These are phyloP conservation scores for Gonocerus acuteangulatus DNA, from an alignment of 2,888 invertebrate genomes.

Conservation along the genomic window DNA sequence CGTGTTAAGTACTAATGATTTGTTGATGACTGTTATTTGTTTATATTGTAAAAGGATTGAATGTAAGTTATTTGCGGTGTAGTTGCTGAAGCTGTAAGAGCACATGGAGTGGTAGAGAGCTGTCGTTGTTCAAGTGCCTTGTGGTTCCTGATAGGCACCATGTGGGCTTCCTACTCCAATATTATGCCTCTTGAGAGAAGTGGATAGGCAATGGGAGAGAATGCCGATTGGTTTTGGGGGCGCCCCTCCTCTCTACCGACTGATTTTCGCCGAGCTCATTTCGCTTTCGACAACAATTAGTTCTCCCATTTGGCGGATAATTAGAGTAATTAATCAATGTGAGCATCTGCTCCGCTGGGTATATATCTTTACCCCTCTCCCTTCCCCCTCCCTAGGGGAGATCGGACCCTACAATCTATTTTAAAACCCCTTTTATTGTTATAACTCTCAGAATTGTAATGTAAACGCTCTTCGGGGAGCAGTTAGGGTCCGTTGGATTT, in stretches of 20 bases:
- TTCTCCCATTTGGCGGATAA: conserved; percentile 42
- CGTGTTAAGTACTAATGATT: too few species aligned
- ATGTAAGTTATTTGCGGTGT: too few species aligned
- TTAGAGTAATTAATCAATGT: conserved; percentile 51
- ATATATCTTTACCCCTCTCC: neutral
- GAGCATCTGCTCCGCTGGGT: conserved; percentile 17
- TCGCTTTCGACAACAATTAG: conserved; percentile 35
- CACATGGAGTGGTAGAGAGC: too few species aligned
- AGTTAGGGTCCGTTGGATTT: neutral
- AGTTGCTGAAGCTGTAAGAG: too few species aligned
- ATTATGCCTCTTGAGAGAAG: neutral
- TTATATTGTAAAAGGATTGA: too few species aligned
- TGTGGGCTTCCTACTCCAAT: neutral
- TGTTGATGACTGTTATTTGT: too few species aligned
- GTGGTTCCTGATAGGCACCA: too few species aligned
- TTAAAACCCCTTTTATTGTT: conserved; percentile 21
- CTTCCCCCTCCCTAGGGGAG: neutral
- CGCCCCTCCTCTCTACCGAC: conserved; percentile 17
- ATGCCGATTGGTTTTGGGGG: conserved; percentile 8
- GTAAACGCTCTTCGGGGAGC: conserved; percentile 8
- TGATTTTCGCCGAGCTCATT: conserved; percentile 36
- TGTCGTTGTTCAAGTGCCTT: too few species aligned
- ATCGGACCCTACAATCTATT: conserved; percentile 9
- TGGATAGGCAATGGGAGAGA: neutral
- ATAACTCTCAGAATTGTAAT: conserved; percentile 11